Evolutionary conservation across 2,888 invertebrate genomes (phyloP).

Genomic region (Pantelozetes paolii): DNA sequence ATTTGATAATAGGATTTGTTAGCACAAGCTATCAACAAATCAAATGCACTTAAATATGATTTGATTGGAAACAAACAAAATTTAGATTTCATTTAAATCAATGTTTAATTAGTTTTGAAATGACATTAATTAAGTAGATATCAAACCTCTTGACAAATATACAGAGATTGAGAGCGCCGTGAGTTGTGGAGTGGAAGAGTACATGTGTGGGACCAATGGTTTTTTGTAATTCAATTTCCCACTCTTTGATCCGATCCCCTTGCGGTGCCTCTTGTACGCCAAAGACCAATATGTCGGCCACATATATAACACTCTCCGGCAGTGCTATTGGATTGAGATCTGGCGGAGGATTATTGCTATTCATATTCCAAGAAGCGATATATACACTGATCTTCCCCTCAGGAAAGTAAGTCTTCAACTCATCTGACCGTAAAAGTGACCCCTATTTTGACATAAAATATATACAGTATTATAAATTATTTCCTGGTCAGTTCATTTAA

Average conservation of each 20-base stretch:
- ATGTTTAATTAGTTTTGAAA: no score
- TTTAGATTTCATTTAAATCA: no score
- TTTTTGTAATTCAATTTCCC: constrained; percentile 70
- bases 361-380: constrained; percentile 96
- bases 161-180: constrained; percentile 82
- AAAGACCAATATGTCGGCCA: constrained; percentile 79
- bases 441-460: constrained; percentile 20
- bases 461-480: not conserved
- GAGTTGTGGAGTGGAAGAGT: constrained; percentile 74
- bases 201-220: constrained; percentile 92
- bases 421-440: constrained; percentile 55
- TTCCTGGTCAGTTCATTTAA: no score
- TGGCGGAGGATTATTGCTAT: constrained; percentile 67
- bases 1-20: no score
- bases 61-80: no score
- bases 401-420: constrained; percentile 79
- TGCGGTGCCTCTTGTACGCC: constrained; percentile 73
- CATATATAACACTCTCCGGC: constrained; percentile 74
- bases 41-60: no score
- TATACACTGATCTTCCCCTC: constrained; percentile 78
- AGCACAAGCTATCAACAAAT: no score
- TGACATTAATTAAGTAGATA: no score
- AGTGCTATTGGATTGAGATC: constrained; percentile 84
- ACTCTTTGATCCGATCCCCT: constrained; percentile 50
- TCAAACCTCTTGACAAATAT: constrained; percentile 64